phyloP scores from a whole-genome alignment of 1,140 invertebrate genomes.

The Cydia splendana region DNA sequence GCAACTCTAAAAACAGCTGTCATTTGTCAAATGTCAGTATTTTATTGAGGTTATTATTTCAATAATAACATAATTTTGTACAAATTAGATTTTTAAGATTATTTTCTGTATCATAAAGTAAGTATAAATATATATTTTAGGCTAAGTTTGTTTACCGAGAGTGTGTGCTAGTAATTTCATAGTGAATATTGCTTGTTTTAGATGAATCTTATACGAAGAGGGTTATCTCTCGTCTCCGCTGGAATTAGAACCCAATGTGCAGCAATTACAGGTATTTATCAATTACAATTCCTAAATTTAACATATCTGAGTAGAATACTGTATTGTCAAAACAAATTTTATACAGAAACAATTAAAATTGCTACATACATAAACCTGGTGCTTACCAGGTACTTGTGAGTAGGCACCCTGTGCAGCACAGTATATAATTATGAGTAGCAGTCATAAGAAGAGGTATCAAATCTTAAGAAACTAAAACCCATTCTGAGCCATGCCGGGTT shows the following conservation, averaged over 20 bases:
- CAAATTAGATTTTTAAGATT: neutral
- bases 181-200: slow-evolving; percentile 46
- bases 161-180: neutral
- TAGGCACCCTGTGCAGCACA: too few relatives aligned
- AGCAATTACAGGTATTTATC: slow-evolving; percentile 44
- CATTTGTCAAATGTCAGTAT: slow-evolving; percentile 11
- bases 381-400: too few relatives aligned
- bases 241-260: slow-evolving; percentile 56
- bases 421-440: too few relatives aligned
- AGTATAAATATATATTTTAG: neutral
- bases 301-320: neutral
- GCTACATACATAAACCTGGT: too few relatives aligned
- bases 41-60: slow-evolving; percentile 46
- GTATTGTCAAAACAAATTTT: too few relatives aligned
- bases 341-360: neutral
- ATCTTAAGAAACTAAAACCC: too few relatives aligned
- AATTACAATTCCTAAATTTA: neutral
- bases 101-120: slow-evolving; percentile 7
- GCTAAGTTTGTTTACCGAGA: neutral
- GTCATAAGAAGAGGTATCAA: too few relatives aligned
- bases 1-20: slow-evolving; percentile 9
- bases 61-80: slow-evolving; percentile 17
- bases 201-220: slow-evolving; percentile 69
- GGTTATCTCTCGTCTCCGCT: slow-evolving; percentile 56
- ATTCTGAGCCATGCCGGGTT: too few relatives aligned